Conservation (phyloP, 1,140 invertebrate genomes). For the Octopus sinensis region DNA sequence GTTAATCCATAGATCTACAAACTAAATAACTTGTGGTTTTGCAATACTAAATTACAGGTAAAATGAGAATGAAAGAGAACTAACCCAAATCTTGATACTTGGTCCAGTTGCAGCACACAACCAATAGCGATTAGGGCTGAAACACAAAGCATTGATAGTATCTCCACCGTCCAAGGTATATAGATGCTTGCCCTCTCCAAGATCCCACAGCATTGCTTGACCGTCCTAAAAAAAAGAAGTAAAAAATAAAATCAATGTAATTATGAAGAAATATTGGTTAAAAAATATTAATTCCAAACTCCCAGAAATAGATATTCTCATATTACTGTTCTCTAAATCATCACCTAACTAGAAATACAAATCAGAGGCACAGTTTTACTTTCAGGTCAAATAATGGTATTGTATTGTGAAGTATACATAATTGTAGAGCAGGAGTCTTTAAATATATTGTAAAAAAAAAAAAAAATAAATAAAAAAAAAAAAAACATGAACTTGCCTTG, state of each 20-base stretch:
- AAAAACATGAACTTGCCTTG: conserved; percentile 65
- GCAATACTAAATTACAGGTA: too few species aligned
- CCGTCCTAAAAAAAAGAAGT: conserved; percentile 70
- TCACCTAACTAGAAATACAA: too few species aligned
- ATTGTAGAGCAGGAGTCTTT: neutral
- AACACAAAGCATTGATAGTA: conserved; percentile 95
- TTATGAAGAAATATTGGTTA: too few species aligned
- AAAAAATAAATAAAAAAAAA: neutral
- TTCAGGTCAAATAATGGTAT: too few species aligned
- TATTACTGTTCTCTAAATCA: too few species aligned
- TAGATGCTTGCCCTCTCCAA: conserved; percentile 98
- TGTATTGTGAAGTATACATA: neutral
- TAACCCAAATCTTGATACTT: conserved; percentile 96
- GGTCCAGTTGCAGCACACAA: conserved; percentile 99
- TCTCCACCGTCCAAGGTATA: conserved; percentile 98
- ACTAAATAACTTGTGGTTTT: too few species aligned
- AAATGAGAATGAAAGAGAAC: conserved; percentile 20
- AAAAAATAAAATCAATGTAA: neutral
- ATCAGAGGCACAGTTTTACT: too few species aligned
- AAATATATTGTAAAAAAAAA: neutral
- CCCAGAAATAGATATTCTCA: too few species aligned
- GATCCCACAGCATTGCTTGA: conserved; percentile 96
- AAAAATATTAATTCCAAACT: too few species aligned
- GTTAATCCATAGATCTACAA: too few species aligned
- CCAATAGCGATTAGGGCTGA: conserved; percentile 99